Base-by-base conservation (phyloP, 2,797 vertebrate species). In the Paedocypris micromegethes region DNA sequence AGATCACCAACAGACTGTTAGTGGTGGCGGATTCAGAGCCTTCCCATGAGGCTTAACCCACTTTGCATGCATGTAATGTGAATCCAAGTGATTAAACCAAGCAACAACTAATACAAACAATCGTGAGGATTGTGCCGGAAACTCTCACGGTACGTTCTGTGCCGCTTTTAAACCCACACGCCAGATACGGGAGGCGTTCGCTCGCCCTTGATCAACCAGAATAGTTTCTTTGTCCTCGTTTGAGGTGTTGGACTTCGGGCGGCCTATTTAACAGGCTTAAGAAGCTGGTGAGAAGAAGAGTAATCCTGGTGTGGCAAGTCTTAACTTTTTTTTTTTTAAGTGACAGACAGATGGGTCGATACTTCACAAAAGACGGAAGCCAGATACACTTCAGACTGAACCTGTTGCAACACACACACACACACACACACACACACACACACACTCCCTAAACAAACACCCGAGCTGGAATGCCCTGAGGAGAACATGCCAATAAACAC, bases 371-470 rank as follows among this genome's bases (percentile, higher is more conserved):
- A 23, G 23, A 23, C 8, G 4, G 4, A n/a, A 73, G 40, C 3
- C 9, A 51, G 54, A 5, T 9, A 47, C 45, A 55, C 62, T 37
- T 83, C 86, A 23, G 64, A 85, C 84, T 67, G 68, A 77, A 79
- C 80, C 85, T 89, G 88, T 88, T 87, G 81, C 82, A 85, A 88
- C 86, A 88, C 79, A 75, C 79, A 68, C 59, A 54, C 53, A 39
- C 57, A 62, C 38, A n/a, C n/a, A 40, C 54, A 43, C 67, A 75
- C 79, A 68, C 59, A 54, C 53, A 39, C 57, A 62, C 38, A n/a
- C n/a, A 40, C 54, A 43, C 67, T 46, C 66, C 68, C 50, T 41
- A 74, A 73, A 75, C 77, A 23, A 23, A 23, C 77, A 77, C 68
- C 54, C 51, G 77, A 81, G 47, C 64, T 73, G 84, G 83, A 87